A percentile compares a stretch with the other conserved stretches of the same genome.
Evolutionary conservation across 2,888 invertebrate species (phyloP).

Genomic region (Matsumyia berberina): DNA sequence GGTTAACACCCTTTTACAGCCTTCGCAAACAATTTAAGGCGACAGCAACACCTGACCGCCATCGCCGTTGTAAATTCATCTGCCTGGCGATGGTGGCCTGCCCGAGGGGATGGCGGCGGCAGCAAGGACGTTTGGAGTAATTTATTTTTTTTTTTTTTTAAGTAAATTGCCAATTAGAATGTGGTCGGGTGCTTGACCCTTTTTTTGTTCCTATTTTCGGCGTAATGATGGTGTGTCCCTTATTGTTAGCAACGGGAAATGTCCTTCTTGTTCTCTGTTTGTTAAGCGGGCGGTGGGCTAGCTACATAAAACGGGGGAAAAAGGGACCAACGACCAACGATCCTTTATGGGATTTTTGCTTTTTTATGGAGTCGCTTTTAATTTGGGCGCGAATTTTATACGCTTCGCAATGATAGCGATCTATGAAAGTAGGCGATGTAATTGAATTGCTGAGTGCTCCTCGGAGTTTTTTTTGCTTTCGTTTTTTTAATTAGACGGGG

Average conservation of each 20-base stretch:
- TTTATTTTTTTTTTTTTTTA: constrained; percentile 39
- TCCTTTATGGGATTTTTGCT: constrained; percentile 55
- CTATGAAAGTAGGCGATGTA: constrained; percentile 61
- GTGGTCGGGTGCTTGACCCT: constrained; percentile 74
- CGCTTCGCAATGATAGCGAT: constrained; percentile 65
- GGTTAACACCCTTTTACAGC: constrained; percentile 76
- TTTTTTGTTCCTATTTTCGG: constrained; percentile 39
- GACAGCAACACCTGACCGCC: constrained; percentile 71
- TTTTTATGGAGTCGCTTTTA: constrained; percentile 60
- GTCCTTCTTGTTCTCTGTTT: constrained; percentile 26
- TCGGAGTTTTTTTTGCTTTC: background rate
- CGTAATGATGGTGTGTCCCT: constrained; percentile 36
- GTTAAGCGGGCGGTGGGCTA: constrained; percentile 12
- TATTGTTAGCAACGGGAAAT: constrained; percentile 44
- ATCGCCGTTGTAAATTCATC: constrained; percentile 48
- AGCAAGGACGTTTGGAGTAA: constrained; percentile 57
- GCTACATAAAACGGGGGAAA: constrained; percentile 39
- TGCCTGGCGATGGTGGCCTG: constrained; percentile 1
- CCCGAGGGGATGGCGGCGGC: background rate
- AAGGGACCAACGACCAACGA: constrained; percentile 45
- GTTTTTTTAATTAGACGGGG: constrained; percentile 46
- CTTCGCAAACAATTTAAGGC: constrained; percentile 74
- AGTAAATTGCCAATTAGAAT: constrained; percentile 73
- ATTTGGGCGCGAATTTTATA: constrained; percentile 71
- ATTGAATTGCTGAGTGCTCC: constrained; percentile 59